Base-by-base conservation (phyloP, 2,888 invertebrate species). In the Lordiphosa fenestrarum region DNA sequence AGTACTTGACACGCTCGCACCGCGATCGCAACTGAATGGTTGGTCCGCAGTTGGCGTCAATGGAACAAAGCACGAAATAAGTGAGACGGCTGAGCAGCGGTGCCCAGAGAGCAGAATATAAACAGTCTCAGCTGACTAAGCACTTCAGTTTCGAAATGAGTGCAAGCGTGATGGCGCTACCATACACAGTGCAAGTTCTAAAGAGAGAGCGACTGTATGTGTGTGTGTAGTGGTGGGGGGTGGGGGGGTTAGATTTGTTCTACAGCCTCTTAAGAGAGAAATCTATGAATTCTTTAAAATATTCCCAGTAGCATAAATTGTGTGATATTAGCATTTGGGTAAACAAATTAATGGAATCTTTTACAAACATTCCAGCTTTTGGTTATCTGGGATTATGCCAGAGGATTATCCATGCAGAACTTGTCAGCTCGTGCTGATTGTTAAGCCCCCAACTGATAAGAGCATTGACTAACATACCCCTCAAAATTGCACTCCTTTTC, bases 1-100 rank as follows among this genome's bases (percentile, higher is more conserved):
- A 53, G 69, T 73, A 83, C 84, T 80, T 77, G 53, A 73, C 83
- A 75, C 76, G 73, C 69, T 81, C 76, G 75, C 77, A 71, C 53
- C 80, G 81, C 83, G 87, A 87, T 87, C 87, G 69, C 83, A 74
- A 87, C 85, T 87, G 80, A 87, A 72, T 77, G 71, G 63, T 66
- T 53, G 71, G 63, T 66, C 52, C 69, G 59, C 58, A 68, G 69
- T 65, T 61, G 62, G 60, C 59, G 59, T 63, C 65, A 62, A 62
- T 64, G 66, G 67, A 77, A 80, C 68, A 63, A 64, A 71, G 74
- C 63, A 60, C 71, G 62, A 81, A 61, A 56, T 38, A 47, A 63
- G 54, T 55, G 46, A 30, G 30, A 36, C 21, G 41, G 53, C 66
- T 47, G 60, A 62, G 60, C 55, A 73, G 46, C 37, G 42, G 41